These are phyloP conservation scores for Heliconius hewitsoni DNA, from an alignment of 1,140 invertebrate genomes.

Conservation along the genomic window DNA sequence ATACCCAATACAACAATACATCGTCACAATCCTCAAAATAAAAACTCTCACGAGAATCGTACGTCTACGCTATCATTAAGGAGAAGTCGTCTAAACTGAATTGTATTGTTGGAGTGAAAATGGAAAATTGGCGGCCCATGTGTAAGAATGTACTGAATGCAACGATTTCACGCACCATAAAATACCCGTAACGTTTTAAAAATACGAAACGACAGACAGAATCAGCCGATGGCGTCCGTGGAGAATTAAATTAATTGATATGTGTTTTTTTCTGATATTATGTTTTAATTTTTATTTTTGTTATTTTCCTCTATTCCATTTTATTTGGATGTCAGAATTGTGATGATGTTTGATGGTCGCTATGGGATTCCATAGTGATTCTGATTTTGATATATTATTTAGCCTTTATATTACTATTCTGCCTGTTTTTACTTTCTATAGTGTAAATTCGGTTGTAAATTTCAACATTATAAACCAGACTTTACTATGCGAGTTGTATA, in stretches of 20 bases:
- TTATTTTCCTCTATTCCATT: slow-evolving; percentile 4
- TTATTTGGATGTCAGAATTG: slow-evolving; percentile 20
- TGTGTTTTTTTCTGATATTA: slow-evolving; percentile 53
- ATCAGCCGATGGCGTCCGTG: slow-evolving; percentile 61
- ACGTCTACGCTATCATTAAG: slow-evolving; percentile 41
- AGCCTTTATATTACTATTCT: too few relatives aligned
- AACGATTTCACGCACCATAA: slow-evolving; percentile 77
- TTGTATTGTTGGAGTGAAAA: slow-evolving; percentile 73
- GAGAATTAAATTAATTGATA: slow-evolving; percentile 76
- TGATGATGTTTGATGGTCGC: slow-evolving; percentile 6
- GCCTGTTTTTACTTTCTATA: too few relatives aligned
- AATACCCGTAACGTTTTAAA: slow-evolving; percentile 61
- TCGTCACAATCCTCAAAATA: slow-evolving; percentile 44
- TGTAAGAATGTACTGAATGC: slow-evolving; percentile 60
- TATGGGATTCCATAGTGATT: neutral
- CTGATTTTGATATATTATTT: neutral
- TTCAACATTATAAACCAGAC: neutral
- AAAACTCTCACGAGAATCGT: slow-evolving; percentile 43
- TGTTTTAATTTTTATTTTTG: slow-evolving; percentile 42
- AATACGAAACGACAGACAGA: slow-evolving; percentile 61
- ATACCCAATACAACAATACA: slow-evolving; percentile 29
- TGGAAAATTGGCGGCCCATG: slow-evolving; percentile 67
- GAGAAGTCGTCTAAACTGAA: slow-evolving; percentile 53
- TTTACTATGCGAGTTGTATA: neutral
- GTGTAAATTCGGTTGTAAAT: neutral